A percentile compares a stretch with the other conserved stretches of the same genome.
These are phyloP conservation scores for Circaetus gallicus DNA, from an alignment of 2,113 vertebrate genomes.

Conservation along the genomic window DNA sequence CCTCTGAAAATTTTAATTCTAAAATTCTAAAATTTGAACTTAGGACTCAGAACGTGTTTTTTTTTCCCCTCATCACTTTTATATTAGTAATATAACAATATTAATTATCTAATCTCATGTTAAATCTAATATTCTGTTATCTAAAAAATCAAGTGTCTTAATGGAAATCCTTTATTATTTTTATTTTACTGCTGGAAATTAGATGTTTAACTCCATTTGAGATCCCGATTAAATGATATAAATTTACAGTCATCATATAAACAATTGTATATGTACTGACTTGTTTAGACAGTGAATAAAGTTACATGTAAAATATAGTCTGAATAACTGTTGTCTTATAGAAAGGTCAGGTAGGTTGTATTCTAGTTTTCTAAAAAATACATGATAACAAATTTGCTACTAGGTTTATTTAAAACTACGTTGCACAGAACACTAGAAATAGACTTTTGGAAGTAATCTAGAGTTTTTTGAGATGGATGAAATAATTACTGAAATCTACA, in stretches of 20 bases:
- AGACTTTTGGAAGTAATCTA: background rate
- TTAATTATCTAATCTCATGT: background rate
- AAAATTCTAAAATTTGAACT: background rate
- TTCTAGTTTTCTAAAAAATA: background rate
- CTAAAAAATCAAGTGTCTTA: background rate
- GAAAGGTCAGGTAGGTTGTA: background rate
- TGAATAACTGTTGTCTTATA: background rate
- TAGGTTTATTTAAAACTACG: background rate
- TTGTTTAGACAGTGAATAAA: background rate
- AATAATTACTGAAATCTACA: background rate
- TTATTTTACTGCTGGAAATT: background rate
- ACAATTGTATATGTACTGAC: background rate
- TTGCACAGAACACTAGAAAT: background rate
- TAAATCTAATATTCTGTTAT: background rate
- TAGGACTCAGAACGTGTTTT: background rate
- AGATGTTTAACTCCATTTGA: background rate
- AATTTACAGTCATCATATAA: background rate
- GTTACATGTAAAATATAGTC: background rate
- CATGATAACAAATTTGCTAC: rapidly evolving
- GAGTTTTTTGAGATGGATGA: background rate
- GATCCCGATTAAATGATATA: background rate
- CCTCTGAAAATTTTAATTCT: background rate
- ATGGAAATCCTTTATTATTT: background rate
- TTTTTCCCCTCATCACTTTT: background rate
- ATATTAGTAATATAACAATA: background rate